A percentile compares a stretch with the other conserved stretches of the same genome.
Evolutionary conservation across 2,888 invertebrate species (phyloP).

Genomic region (Agrochola circellaris): DNA sequence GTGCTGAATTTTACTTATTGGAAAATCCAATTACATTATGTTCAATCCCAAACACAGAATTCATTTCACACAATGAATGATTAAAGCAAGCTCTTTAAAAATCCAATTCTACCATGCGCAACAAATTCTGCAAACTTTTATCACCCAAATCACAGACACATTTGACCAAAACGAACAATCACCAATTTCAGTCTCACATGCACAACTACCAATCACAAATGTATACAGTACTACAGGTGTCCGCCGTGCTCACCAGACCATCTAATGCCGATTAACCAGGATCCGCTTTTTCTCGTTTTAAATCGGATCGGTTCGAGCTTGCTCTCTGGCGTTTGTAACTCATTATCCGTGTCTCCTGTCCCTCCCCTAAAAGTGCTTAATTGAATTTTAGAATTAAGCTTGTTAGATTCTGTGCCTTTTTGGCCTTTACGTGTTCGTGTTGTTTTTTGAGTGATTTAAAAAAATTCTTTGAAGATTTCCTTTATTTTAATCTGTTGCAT

Average conservation of each 20-base stretch:
- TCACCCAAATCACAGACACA: constrained; percentile 1
- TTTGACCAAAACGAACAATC: constrained; percentile 18
- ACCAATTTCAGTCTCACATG: neutral
- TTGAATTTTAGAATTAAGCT: constrained; percentile 78
- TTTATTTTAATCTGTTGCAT: neutral
- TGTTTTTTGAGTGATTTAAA: constrained; percentile 17
- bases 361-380: constrained; percentile 69
- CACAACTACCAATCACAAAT: constrained; percentile 15
- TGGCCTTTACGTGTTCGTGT: constrained; percentile 41
- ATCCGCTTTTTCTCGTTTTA: constrained; percentile 64
- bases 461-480: neutral
- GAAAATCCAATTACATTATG: constrained; percentile 1
- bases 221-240: constrained; percentile 66
- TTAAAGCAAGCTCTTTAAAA: neutral
- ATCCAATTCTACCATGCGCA: neutral
- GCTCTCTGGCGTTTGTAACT: constrained; percentile 78
- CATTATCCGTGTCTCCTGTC: constrained; percentile 72
- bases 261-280: constrained; percentile 80
- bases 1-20: neutral
- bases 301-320: constrained; percentile 74
- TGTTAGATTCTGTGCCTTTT: constrained; percentile 69
- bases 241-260: constrained; percentile 79
- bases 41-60: neutral
- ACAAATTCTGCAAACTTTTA: neutral
- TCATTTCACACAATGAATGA: no score